phyloP scores from a whole-genome alignment of 2,113 vertebrate genomes.

The Mohoua ochrocephala region DNA sequence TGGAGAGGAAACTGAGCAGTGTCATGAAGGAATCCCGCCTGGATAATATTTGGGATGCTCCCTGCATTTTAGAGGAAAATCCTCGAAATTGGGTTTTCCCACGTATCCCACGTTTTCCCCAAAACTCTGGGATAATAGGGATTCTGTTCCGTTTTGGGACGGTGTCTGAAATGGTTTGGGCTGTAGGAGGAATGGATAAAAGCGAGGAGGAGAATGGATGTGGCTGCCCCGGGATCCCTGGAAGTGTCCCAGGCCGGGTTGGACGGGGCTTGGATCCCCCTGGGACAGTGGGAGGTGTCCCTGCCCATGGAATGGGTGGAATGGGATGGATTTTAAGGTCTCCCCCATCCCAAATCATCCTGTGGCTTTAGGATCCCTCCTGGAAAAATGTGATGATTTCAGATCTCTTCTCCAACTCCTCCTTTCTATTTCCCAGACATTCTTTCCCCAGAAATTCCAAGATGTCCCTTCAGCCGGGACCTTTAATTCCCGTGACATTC shows the following conservation, averaged over 20 bases:
- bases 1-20: background rate
- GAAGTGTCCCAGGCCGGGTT: accelerated
- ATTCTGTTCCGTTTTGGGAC: accelerated
- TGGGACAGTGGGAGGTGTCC: background rate
- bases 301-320: background rate
- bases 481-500: background rate
- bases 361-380: background rate
- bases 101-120: accelerated
- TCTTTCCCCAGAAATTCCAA: background rate
- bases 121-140: background rate
- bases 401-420: background rate
- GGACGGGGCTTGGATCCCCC: accelerated
- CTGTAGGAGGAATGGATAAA: accelerated
- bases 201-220: background rate
- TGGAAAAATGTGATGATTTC: background rate
- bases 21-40: background rate
- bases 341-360: too few relatives aligned
- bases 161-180: background rate
- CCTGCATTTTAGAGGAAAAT: background rate
- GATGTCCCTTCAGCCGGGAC: too few relatives aligned
- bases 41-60: background rate
- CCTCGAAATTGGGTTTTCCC: background rate
- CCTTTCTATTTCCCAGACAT: background rate
- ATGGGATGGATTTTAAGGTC: background rate
- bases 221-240: background rate